A percentile compares a stretch with the other conserved stretches of the same genome.
These are phyloP conservation scores for Atopsyche davidsoni DNA, from an alignment of 1,140 invertebrate genomes.

Conservation along the genomic window DNA sequence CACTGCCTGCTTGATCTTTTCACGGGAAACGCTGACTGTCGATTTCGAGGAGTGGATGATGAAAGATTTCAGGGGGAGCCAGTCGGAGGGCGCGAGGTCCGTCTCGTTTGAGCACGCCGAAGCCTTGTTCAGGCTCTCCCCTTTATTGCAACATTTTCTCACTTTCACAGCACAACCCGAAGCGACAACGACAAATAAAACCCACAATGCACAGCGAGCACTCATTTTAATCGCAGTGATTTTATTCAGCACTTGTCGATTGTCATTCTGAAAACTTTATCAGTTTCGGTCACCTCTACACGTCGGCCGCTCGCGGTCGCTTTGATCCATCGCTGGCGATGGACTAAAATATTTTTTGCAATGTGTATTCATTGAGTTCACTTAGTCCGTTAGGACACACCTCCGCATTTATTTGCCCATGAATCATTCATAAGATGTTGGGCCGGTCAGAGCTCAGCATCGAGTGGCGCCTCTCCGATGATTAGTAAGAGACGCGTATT, in stretches of 20 bases:
- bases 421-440: not conserved
- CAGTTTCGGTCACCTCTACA: no score
- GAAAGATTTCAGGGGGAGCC: slow-evolving; percentile 20
- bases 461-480: not conserved
- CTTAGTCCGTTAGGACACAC: slow-evolving; percentile 1
- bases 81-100: slow-evolving; percentile 8
- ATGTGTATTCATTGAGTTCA: no score
- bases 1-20: slow-evolving; percentile 10
- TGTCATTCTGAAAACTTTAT: no score
- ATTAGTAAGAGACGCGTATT: not conserved
- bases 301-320: no score
- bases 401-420: slow-evolving; percentile 11
- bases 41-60: slow-evolving; percentile 18
- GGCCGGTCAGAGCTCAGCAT: not conserved
- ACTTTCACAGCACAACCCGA: no score
- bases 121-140: slow-evolving; percentile 5
- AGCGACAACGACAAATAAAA: no score
- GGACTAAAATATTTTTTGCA: no score
- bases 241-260: no score
- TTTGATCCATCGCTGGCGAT: no score
- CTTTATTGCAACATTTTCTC: slow-evolving; percentile 23
- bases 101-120: not conserved
- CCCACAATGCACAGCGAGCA: no score
- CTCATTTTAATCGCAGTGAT: no score
- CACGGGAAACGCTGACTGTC: slow-evolving; percentile 13